phyloP scores from a whole-genome alignment of 2,113 vertebrate genomes.

The Thunnus maccoyii region DNA sequence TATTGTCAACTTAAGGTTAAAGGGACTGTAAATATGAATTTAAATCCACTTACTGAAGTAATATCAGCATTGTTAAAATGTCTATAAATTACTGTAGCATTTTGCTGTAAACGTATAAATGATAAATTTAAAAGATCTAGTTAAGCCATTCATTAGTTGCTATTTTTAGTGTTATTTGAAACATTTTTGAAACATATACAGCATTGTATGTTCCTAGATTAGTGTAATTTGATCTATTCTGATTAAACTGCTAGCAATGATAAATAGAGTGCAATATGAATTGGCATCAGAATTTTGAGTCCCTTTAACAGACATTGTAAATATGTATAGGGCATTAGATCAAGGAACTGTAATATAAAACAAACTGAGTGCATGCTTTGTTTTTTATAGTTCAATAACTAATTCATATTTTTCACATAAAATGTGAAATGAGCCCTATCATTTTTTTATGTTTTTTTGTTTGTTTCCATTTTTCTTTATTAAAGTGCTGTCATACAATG shows the following conservation, averaged over 20 bases:
- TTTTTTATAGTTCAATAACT: conserved; percentile 87
- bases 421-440: conserved; percentile 78
- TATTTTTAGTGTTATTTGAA: conserved; percentile 66
- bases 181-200: conserved; percentile 66
- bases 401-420: conserved; percentile 84
- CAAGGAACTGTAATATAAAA: conserved; percentile 88
- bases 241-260: conserved; percentile 91
- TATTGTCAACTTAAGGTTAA: conserved; percentile 98
- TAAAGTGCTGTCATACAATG: conserved; percentile 86
- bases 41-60: conserved; percentile 92
- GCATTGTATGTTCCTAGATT: conserved; percentile 72
- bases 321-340: conserved; percentile 92
- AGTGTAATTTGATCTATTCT: conserved; percentile 66
- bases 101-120: conserved; percentile 93
- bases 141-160: conserved; percentile 65
- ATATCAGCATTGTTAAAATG: conserved; percentile 92
- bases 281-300: conserved; percentile 96
- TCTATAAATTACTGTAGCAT: conserved; percentile 92
- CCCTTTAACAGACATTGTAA: conserved; percentile 98
- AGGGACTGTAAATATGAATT: conserved; percentile 99
- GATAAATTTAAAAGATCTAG: conserved; percentile 89
- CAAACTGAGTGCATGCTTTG: conserved; percentile 97
- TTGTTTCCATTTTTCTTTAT: conserved; percentile 62
- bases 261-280: conserved; percentile 96
- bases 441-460: conserved; percentile 54